Evolutionary conservation across 2,797 vertebrate genomes (phyloP).

Genomic region (Sebastiscus tertius): DNA sequence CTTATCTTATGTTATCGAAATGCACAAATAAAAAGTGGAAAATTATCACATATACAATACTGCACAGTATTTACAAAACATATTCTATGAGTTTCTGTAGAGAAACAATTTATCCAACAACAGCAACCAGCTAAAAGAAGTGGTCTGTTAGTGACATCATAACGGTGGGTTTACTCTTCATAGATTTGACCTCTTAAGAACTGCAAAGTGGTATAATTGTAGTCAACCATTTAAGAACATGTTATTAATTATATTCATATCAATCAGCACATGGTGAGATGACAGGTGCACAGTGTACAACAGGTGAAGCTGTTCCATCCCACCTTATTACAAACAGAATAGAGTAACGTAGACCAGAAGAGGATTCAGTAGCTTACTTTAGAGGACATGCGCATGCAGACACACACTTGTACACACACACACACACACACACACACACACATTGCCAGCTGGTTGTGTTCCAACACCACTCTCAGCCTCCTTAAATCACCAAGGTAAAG

Average conservation of each 20-base stretch:
- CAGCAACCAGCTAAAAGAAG: not conserved
- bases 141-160: not conserved
- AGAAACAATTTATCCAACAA: not conserved
- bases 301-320: slow-evolving; percentile 4
- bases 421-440: not conserved
- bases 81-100: not conserved
- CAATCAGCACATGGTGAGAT: not conserved
- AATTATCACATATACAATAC: not conserved
- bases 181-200: not conserved
- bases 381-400: not conserved
- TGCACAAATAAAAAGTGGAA: not conserved
- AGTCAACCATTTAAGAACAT: not conserved
- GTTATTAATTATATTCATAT: not conserved
- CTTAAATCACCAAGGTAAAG: slow-evolving; percentile 78
- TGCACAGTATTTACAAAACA: too few species aligned
- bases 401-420: slow-evolving; percentile 1
- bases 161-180: not conserved
- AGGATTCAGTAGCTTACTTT: slow-evolving; percentile 20
- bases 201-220: not conserved
- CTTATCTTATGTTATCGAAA: too few species aligned
- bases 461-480: slow-evolving; percentile 68
- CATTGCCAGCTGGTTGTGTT: slow-evolving; percentile 63
- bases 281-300: slow-evolving; percentile 32
- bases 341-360: not conserved
- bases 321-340: slow-evolving; percentile 5